Evolutionary conservation across 1,140 invertebrate genomes (phyloP).

Genomic region (Apis laboriosa): DNA sequence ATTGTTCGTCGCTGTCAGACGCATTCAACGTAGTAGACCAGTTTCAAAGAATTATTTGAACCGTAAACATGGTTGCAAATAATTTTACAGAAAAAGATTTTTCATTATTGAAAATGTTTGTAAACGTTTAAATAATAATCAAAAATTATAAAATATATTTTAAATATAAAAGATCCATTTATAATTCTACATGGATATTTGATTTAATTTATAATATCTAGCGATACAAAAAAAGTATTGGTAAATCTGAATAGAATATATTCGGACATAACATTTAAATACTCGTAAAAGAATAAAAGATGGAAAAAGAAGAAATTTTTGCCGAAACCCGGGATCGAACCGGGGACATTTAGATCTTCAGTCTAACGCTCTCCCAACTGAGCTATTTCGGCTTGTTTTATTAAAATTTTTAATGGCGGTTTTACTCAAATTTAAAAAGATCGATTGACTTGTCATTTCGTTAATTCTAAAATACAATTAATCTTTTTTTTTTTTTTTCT

Average conservation of each 20-base stretch:
- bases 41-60: slow-evolving; percentile 23
- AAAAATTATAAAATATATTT: background rate
- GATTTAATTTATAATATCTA: too few relatives aligned
- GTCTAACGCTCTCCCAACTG: slow-evolving; percentile 70
- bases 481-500: background rate
- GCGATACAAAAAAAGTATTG: background rate
- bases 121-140: background rate
- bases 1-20: slow-evolving; percentile 1
- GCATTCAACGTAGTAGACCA: background rate
- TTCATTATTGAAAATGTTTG: background rate
- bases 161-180: background rate
- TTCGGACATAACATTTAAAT: background rate
- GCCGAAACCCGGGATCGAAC: slow-evolving; percentile 58
- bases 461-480: background rate
- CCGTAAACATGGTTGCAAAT: background rate
- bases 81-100: background rate
- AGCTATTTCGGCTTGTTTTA: slow-evolving; percentile 47
- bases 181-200: background rate
- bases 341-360: slow-evolving; percentile 70
- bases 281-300: background rate
- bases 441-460: background rate
- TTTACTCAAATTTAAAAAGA: background rate
- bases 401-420: too few relatives aligned
- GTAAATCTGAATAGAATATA: background rate
- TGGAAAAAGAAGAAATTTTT: slow-evolving; percentile 5